These are phyloP conservation scores for Grammomys dolichurus DNA, from an alignment of 2,113 vertebrate species.

Conservation along the genomic window DNA sequence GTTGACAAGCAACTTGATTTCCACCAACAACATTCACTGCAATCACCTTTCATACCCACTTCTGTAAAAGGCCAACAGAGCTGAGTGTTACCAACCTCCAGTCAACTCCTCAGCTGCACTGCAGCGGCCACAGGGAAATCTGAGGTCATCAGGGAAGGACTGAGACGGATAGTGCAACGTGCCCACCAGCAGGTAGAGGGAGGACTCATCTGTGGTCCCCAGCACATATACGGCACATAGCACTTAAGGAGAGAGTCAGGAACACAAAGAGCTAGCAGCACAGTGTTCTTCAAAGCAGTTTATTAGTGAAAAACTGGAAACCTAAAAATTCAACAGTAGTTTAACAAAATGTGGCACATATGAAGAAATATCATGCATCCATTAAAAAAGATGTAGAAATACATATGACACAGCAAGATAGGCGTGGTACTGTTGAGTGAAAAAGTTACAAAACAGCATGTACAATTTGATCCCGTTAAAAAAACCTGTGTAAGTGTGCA, in stretches of 20 bases:
- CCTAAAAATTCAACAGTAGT: slow-evolving; percentile 73
- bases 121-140: neutral
- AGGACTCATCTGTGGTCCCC: neutral
- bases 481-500: slow-evolving; percentile 66
- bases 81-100: neutral
- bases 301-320: slow-evolving; percentile 81
- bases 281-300: slow-evolving; percentile 73
- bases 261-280: slow-evolving; percentile 54
- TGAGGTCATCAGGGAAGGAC: neutral
- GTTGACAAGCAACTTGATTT: neutral
- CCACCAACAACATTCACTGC: neutral
- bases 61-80: neutral
- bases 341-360: slow-evolving; percentile 78
- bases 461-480: slow-evolving; percentile 68
- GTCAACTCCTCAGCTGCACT: neutral
- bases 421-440: slow-evolving; percentile 61
- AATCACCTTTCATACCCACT: neutral
- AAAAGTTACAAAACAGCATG: slow-evolving; percentile 75
- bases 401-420: slow-evolving; percentile 61
- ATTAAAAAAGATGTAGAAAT: slow-evolving; percentile 73
- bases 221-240: too few relatives aligned
- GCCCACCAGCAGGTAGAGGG: neutral
- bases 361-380: slow-evolving; percentile 63
- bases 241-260: slow-evolving; percentile 44
- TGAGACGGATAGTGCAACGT: neutral